Conservation (phyloP, 1,140 invertebrate species). For the Drosophila kohkoa region DNA sequence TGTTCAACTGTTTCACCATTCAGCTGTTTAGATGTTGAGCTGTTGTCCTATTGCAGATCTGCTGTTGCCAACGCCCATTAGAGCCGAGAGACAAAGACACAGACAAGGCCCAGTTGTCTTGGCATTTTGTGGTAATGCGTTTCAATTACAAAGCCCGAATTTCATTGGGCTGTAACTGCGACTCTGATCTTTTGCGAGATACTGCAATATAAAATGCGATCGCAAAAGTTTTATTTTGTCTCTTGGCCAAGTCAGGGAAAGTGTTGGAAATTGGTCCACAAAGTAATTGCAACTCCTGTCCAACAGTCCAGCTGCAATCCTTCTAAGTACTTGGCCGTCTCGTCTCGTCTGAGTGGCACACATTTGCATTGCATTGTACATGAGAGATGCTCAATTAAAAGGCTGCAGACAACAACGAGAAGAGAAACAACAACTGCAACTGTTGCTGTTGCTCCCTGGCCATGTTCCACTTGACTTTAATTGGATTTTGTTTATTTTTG, state of each 20-base stretch:
- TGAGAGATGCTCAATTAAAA: slow-evolving; percentile 76
- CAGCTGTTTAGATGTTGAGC: slow-evolving; percentile 12
- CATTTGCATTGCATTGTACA: slow-evolving; percentile 67
- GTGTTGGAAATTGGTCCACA: slow-evolving; percentile 64
- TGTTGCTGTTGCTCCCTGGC: slow-evolving; percentile 41
- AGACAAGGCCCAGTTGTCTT: slow-evolving; percentile 12
- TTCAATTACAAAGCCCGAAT: slow-evolving; percentile 76
- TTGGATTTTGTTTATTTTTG: slow-evolving; percentile 79
- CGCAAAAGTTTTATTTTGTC: slow-evolving; percentile 10
- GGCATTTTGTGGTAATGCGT: slow-evolving; percentile 70
- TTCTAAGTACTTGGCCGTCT: slow-evolving; percentile 55
- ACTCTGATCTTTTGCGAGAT: slow-evolving; percentile 58
- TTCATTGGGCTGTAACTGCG: slow-evolving; percentile 56
- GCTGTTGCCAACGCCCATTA: slow-evolving; percentile 69
- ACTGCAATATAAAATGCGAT: slow-evolving; percentile 22
- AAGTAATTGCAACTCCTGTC: slow-evolving; percentile 65
- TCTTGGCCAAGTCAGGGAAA: slow-evolving; percentile 61
- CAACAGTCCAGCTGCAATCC: slow-evolving; percentile 34
- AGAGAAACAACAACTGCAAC: slow-evolving; percentile 45
- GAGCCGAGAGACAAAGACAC: slow-evolving; percentile 46
- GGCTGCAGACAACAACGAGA: slow-evolving; percentile 44
- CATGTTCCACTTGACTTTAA: slow-evolving; percentile 81
- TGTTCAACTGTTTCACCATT: slow-evolving; percentile 28
- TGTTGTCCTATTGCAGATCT: slow-evolving; percentile 47
- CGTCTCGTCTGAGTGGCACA: slow-evolving; percentile 47